Percentiles rank a stretch among this genome's conserved stretches.
phyloP scores from a whole-genome alignment of 2,888 invertebrate genomes.

The Amphipoea lucens region DNA sequence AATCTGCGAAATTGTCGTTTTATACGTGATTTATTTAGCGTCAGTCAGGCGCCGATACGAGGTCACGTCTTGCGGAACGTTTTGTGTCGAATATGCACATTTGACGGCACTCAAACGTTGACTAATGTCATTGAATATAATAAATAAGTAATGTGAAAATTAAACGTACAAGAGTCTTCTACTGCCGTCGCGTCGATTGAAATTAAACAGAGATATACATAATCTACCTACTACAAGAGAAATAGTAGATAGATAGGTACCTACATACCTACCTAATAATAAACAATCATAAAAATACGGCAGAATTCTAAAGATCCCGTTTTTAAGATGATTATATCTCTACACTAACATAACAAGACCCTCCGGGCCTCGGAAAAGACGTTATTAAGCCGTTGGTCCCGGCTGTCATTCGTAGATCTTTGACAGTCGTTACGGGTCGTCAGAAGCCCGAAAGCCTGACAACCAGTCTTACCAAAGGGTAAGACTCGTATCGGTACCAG shows the following conservation, averaged over 20 bases:
- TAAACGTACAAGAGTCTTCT: neutral
- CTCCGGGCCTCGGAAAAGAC: too few species aligned
- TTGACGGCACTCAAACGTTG: slow-evolving; percentile 46
- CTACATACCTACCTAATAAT: neutral
- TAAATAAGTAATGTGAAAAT: slow-evolving; percentile 42
- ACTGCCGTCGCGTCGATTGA: neutral
- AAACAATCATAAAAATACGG: neutral
- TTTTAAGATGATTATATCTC: neutral
- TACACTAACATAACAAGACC: neutral
- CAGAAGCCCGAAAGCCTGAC: too few species aligned
- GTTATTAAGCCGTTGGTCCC: too few species aligned
- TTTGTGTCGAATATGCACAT: slow-evolving; percentile 72
- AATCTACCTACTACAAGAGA: neutral
- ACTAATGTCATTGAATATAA: slow-evolving; percentile 51
- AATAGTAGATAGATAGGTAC: neutral
- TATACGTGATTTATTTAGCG: slow-evolving; percentile 80
- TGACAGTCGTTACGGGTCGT: too few species aligned
- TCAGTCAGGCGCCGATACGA: slow-evolving; percentile 75
- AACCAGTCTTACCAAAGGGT: too few species aligned
- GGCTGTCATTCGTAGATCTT: too few species aligned
- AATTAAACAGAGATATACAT: neutral
- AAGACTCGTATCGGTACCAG: too few species aligned
- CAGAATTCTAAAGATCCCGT: neutral
- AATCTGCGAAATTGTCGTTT: slow-evolving; percentile 80
- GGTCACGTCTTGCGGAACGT: slow-evolving; percentile 74